These are phyloP conservation scores for Macrosiphum euphorbiae DNA, from an alignment of 2,888 invertebrate genomes.

Conservation along the genomic window DNA sequence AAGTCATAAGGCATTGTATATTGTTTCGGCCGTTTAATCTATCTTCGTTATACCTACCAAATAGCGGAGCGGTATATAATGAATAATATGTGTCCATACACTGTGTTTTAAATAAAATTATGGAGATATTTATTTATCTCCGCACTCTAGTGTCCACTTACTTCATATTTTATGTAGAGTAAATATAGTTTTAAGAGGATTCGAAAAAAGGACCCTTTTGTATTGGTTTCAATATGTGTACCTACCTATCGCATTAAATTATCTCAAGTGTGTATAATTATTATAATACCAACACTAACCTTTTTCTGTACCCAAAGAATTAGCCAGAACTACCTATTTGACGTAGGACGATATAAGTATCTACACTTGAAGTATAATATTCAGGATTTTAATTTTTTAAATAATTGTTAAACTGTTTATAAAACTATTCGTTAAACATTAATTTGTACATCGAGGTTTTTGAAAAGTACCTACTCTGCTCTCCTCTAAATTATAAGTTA, in stretches of 20 bases:
- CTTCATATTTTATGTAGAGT: background rate
- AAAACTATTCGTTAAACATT: background rate
- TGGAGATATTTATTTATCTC: constrained; percentile 12
- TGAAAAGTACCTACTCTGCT: background rate
- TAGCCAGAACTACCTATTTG: background rate
- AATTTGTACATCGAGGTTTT: background rate
- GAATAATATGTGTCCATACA: background rate
- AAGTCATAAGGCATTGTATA: background rate
- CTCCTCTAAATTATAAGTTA: background rate
- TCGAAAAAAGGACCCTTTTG: background rate
- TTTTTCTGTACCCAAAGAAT: background rate
- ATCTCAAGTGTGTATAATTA: background rate
- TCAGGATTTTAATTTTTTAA: background rate
- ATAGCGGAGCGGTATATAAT: background rate
- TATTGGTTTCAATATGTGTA: background rate
- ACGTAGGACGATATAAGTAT: background rate
- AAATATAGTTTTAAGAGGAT: background rate
- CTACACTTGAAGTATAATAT: background rate
- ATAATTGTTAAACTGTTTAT: background rate
- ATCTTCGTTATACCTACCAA: background rate
- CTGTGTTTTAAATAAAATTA: constrained; percentile 9
- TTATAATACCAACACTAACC: background rate
- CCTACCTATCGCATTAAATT: background rate
- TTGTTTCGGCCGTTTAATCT: background rate
- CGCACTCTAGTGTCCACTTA: background rate